These are phyloP conservation scores for Tetramorium bicarinatum DNA, from an alignment of 2,888 invertebrate genomes.

Conservation along the genomic window DNA sequence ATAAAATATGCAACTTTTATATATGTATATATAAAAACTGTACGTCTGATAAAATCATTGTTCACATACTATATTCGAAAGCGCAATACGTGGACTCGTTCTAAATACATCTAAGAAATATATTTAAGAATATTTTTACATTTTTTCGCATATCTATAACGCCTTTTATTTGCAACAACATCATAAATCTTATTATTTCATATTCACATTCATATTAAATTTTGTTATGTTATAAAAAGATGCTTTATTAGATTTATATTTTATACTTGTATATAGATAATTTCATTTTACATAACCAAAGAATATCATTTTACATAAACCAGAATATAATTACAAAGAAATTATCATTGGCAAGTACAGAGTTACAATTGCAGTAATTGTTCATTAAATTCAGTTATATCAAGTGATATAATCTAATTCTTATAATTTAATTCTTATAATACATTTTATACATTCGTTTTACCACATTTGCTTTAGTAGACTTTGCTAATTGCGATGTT, in stretches of 20 bases:
- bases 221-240: constrained; percentile 16
- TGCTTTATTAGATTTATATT: constrained; percentile 10
- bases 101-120: constrained; percentile 14
- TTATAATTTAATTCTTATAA: constrained; percentile 8
- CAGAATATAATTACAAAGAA: neutral
- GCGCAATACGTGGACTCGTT: neutral
- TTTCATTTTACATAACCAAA: too few relatives aligned
- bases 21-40: neutral
- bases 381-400: neutral
- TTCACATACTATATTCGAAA: constrained; percentile 14
- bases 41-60: neutral
- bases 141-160: neutral
- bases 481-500: neutral
- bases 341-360: constrained; percentile 1
- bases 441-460: constrained; percentile 48
- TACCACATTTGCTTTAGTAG: neutral
- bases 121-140: constrained; percentile 33
- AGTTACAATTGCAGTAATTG: neutral
- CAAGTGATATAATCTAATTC: neutral
- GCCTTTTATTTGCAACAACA: constrained; percentile 27
- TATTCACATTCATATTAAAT: constrained; percentile 25
- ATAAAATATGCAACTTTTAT: constrained; percentile 11
- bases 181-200: constrained; percentile 10
- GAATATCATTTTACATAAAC: neutral
- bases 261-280: neutral